A percentile compares a stretch with the other conserved stretches of the same genome.
phyloP scores from a whole-genome alignment of 2,888 invertebrate genomes.

The Drosophila silvestris region DNA sequence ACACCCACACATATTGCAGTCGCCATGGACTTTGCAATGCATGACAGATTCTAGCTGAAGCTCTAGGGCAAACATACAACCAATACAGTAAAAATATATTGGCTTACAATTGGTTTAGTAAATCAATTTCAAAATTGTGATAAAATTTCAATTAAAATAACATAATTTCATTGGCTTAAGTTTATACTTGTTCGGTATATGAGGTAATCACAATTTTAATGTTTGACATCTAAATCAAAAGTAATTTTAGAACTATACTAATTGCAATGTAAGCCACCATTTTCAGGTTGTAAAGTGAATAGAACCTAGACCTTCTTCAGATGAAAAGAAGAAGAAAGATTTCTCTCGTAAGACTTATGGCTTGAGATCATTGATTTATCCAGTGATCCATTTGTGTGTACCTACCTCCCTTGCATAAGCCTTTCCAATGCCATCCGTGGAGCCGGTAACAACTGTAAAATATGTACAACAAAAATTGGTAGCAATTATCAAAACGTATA shows the following conservation, averaged over 20 bases:
- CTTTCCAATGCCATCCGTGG: conserved; percentile 96
- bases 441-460: conserved; percentile 92
- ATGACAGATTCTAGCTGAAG: conserved; percentile 2
- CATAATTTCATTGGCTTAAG: not conserved
- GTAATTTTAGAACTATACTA: not conserved
- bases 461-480: not conserved
- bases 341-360: not conserved
- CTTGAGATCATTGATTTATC: not conserved
- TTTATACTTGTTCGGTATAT: not conserved
- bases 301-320: not conserved
- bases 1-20: conserved; percentile 21
- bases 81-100: not conserved
- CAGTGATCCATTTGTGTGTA: conserved; percentile 21
- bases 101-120: not conserved
- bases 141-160: not conserved
- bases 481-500: conserved; percentile 2
- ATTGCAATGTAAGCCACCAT: not conserved
- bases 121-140: not conserved
- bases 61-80: not conserved
- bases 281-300: not conserved
- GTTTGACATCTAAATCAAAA: not conserved
- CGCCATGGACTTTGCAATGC: conserved; percentile 32
- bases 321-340: not conserved
- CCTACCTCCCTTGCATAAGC: conserved; percentile 91
- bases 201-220: not conserved